A percentile compares a stretch with the other conserved stretches of the same genome.
These are phyloP conservation scores for Uromys caudimaculatus DNA, from an alignment of 2,797 vertebrate genomes.

Conservation along the genomic window DNA sequence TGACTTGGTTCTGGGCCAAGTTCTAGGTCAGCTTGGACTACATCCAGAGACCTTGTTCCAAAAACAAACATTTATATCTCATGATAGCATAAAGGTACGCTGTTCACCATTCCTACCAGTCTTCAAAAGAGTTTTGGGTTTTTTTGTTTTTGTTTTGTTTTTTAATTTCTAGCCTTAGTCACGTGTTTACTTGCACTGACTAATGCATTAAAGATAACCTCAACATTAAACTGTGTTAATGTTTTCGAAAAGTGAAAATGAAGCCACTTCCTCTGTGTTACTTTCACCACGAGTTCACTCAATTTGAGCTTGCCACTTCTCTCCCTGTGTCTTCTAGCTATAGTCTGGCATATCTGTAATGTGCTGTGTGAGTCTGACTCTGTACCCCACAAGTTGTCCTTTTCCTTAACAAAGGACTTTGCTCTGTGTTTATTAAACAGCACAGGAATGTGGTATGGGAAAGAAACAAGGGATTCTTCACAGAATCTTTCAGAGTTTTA, in stretches of 20 bases:
- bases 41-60: neutral
- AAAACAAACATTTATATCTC: neutral
- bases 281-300: neutral
- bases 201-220: neutral
- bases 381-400: neutral
- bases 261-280: neutral
- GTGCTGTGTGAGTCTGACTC: neutral
- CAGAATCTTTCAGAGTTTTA: neutral
- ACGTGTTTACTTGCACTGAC: neutral
- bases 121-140: neutral
- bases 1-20: neutral
- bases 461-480: neutral
- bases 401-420: neutral
- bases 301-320: neutral
- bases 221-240: neutral
- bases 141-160: neutral
- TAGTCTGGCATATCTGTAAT: neutral
- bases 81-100: conserved; percentile 1
- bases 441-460: neutral
- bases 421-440: neutral
- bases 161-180: conserved; percentile 34
- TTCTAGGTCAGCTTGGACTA: neutral
- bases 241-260: neutral
- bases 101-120: neutral
- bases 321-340: neutral